Evolutionary conservation across 2,888 invertebrate species (phyloP).

Genomic region (Oscheius sp.): DNA sequence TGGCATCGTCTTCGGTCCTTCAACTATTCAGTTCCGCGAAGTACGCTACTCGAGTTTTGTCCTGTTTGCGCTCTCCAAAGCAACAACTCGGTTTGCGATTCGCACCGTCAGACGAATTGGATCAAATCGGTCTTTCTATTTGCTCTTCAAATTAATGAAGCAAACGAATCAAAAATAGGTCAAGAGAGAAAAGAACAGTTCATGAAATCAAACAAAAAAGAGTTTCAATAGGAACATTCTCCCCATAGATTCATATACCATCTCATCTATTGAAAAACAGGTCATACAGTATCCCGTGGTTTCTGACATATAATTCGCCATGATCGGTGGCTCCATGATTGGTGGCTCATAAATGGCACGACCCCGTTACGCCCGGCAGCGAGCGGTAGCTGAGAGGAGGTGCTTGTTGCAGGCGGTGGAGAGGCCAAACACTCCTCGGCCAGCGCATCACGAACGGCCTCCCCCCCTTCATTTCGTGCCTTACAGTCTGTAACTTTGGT

Average conservation of each 20-base stretch:
- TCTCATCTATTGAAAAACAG: no score
- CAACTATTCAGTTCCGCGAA: constrained; percentile 5
- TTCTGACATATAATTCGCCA: no score
- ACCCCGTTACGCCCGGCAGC: not conserved
- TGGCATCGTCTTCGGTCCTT: not conserved
- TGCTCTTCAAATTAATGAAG: constrained; percentile 11
- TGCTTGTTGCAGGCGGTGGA: constrained; percentile 26
- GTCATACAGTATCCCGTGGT: no score
- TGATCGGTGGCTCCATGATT: not conserved
- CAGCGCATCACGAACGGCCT: constrained; percentile 11
- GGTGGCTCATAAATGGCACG: not conserved
- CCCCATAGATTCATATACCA: no score
- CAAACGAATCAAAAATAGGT: no score
- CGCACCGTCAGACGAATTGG: not conserved
- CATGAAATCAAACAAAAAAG: no score
- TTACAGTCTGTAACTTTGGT: constrained; percentile 13
- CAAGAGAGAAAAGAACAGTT: no score
- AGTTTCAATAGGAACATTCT: no score
- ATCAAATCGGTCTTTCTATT: constrained; percentile 15
- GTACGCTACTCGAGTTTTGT: constrained; percentile 28
- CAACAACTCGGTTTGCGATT: constrained; percentile 18
- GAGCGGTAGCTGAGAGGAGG: constrained; percentile 23
- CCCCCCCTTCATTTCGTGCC: constrained; percentile 8
- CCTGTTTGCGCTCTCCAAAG: constrained; percentile 25
- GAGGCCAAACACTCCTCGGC: constrained; percentile 25